Conservation (phyloP, 2,888 invertebrate genomes). For the Limnephilus rhombicus region DNA sequence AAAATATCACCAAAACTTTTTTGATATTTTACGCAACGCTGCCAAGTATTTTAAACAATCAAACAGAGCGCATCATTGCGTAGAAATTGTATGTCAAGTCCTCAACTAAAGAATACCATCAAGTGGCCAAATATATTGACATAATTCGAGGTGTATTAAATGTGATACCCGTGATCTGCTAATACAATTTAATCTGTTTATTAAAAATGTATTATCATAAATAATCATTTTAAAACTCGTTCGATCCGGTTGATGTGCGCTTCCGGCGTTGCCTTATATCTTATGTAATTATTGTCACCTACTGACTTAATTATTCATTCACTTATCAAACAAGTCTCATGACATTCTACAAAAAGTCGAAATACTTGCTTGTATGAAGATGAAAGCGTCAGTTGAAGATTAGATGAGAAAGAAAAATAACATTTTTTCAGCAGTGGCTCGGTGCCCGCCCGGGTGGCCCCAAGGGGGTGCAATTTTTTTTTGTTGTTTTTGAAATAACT, state of each 20-base stretch:
- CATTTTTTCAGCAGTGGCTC: neutral
- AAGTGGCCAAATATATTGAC: neutral
- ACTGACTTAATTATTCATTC: neutral
- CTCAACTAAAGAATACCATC: neutral
- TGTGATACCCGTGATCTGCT: neutral
- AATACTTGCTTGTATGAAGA: neutral
- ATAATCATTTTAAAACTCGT: neutral
- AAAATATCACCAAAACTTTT: too few relatives aligned
- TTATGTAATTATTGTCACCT: neutral
- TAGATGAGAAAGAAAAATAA: neutral
- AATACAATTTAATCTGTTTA: neutral
- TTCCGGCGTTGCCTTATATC: neutral
- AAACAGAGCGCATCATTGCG: neutral
- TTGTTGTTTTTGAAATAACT: too few relatives aligned
- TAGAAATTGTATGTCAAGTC: neutral
- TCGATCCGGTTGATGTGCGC: neutral
- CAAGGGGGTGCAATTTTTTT: neutral
- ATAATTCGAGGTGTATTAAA: neutral
- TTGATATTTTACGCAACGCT: too few relatives aligned
- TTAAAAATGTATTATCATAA: neutral
- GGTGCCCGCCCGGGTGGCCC: neutral
- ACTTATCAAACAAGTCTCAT: neutral
- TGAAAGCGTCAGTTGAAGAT: neutral
- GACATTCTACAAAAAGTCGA: too few relatives aligned
- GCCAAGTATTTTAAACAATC: neutral